These are phyloP conservation scores for Chelonus insularis DNA, from an alignment of 1,140 invertebrate species.

Conservation along the genomic window DNA sequence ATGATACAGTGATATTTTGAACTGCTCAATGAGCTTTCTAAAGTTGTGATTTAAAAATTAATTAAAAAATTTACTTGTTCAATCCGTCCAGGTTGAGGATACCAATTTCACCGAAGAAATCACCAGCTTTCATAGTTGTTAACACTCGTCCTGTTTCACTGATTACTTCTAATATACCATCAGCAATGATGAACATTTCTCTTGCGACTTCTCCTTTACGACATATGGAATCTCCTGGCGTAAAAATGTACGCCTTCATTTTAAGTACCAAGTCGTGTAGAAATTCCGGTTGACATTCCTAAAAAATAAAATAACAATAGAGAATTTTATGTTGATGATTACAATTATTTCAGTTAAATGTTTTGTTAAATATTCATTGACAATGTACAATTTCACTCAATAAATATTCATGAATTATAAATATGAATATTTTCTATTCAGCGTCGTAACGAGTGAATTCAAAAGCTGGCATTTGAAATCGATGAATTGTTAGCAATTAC, in stretches of 20 bases:
- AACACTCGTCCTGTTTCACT: constrained; percentile 91
- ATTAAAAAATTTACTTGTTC: constrained; percentile 86
- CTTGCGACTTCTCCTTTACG: constrained; percentile 91
- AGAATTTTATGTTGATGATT: no score
- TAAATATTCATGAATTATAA: no score
- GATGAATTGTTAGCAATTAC: not conserved
- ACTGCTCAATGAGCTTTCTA: not conserved
- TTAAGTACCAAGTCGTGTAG: constrained; percentile 95
- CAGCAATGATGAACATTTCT: constrained; percentile 98
- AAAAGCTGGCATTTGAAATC: not conserved
- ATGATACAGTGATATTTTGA: no score
- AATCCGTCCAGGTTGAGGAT: constrained; percentile 94
- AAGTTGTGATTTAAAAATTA: no score
- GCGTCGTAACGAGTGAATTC: no score
- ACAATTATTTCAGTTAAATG: no score
- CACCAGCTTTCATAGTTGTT: constrained; percentile 95
- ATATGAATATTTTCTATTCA: no score
- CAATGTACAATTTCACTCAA: no score
- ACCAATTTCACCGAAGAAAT: constrained; percentile 98
- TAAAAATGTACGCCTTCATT: constrained; percentile 98
- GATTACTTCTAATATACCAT: constrained; percentile 93
- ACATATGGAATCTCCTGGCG: constrained; percentile 94
- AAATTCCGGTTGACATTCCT: constrained; percentile 97
- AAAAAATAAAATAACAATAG: constrained; percentile 64
- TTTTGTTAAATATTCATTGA: no score